Conservation (phyloP, 1,140 invertebrate genomes). For the Caenorhabditis brenneri region DNA sequence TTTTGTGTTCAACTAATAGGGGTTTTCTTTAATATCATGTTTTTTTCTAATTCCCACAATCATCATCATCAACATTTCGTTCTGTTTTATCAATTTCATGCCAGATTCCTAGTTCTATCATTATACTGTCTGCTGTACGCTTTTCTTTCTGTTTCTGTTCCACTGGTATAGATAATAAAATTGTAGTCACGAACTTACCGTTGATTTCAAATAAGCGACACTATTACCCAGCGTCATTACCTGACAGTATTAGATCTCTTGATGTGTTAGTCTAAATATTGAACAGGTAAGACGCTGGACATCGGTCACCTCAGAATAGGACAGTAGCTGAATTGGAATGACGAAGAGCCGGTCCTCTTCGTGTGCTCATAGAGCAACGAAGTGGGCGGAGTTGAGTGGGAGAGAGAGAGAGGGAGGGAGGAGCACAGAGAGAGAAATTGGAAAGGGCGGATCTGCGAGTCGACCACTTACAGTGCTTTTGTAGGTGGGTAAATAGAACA, state of each 20-base stretch:
- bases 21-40: neutral
- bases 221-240: slow-evolving; percentile 18
- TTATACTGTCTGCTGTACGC: neutral
- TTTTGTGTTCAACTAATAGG: neutral
- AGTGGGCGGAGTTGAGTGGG: slow-evolving; percentile 13
- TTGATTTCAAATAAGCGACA: neutral
- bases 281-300: slow-evolving; percentile 39
- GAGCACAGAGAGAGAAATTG: neutral
- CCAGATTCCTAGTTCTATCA: neutral
- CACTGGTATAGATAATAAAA: slow-evolving; percentile 34
- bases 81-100: neutral
- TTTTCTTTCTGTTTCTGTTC: neutral
- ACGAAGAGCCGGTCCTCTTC: neutral
- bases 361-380: slow-evolving; percentile 14
- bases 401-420: neutral
- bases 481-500: slow-evolving; percentile 26
- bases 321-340: slow-evolving; percentile 36
- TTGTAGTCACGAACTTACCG: neutral
- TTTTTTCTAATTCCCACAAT: neutral
- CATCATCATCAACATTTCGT: neutral
- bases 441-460: too few species aligned
- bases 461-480: slow-evolving; percentile 40
- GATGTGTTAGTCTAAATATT: slow-evolving; percentile 11
- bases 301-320: slow-evolving; percentile 24
- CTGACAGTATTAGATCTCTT: slow-evolving; percentile 39